A percentile compares a stretch with the other conserved stretches of the same genome.
These are phyloP conservation scores for Macaria notata DNA, from an alignment of 2,888 invertebrate genomes.

Conservation along the genomic window DNA sequence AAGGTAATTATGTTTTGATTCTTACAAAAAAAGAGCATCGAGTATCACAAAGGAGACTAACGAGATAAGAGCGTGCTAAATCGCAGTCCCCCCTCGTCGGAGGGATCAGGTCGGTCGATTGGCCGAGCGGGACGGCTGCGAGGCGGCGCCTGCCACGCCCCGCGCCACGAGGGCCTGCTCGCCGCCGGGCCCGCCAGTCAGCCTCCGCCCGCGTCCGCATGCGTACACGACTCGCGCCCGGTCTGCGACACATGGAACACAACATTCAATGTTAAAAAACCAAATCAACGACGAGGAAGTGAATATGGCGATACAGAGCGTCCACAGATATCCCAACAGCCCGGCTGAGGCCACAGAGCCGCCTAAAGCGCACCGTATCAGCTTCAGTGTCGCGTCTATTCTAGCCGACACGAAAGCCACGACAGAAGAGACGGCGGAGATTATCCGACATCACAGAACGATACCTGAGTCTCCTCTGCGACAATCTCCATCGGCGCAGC, in stretches of 20 bases:
- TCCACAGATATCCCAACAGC: constrained; percentile 85
- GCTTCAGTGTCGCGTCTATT: constrained; percentile 94
- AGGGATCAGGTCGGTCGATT: constrained; percentile 79
- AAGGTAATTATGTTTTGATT: constrained; percentile 83
- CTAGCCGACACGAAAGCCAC: constrained; percentile 90
- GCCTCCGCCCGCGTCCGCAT: constrained; percentile 77
- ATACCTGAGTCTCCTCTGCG: constrained; percentile 75
- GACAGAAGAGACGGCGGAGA: constrained; percentile 70
- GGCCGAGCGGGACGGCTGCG: constrained; percentile 65
- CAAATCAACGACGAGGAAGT: constrained; percentile 81
- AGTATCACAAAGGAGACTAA: constrained; percentile 82
- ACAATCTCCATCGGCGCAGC: constrained; percentile 73
- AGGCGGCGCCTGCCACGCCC: constrained; percentile 41
- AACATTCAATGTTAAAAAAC: constrained; percentile 85
- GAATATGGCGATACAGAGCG: constrained; percentile 87
- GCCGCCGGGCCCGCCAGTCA: constrained; percentile 64
- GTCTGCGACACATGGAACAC: constrained; percentile 77
- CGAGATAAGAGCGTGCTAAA: constrained; percentile 83
- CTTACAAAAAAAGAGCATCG: constrained; percentile 75
- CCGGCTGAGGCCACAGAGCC: constrained; percentile 84
- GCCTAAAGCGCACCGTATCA: constrained; percentile 85
- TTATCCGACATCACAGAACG: constrained; percentile 76
- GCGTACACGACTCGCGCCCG: constrained; percentile 70
- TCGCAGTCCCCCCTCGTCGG: constrained; percentile 72
- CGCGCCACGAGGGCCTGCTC: constrained; percentile 53